phyloP scores from a whole-genome alignment of 2,888 invertebrate species.

The Sesia apiformis region DNA sequence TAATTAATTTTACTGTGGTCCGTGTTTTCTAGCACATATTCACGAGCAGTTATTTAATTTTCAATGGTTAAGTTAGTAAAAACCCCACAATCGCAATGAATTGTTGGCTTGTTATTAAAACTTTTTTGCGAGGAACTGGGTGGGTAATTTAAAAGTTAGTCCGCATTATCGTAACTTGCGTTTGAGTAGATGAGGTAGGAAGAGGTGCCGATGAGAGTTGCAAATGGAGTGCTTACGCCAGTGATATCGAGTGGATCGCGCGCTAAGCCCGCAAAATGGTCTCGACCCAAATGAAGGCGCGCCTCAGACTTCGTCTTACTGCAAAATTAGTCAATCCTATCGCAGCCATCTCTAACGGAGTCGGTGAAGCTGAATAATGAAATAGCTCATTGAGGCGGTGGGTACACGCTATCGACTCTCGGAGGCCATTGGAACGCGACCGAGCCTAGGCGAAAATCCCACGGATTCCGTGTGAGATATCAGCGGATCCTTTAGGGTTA shows the following conservation, averaged over 20 bases:
- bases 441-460: constrained; percentile 54
- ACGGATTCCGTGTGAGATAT: constrained; percentile 65
- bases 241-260: constrained; percentile 45
- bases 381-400: constrained; percentile 58
- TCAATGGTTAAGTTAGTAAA: no score
- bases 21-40: no score
- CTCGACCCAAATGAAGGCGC: constrained; percentile 54
- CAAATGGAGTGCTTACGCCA: constrained; percentile 60
- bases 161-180: no score
- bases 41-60: no score
- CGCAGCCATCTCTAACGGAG: constrained; percentile 49
- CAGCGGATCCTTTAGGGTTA: constrained; percentile 62
- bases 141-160: no score
- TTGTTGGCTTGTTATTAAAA: no score
- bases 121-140: no score
- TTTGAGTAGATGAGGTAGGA: constrained; percentile 33
- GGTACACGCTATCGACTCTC: constrained; percentile 48
- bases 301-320: constrained; percentile 38
- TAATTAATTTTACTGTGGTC: no score
- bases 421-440: constrained; percentile 36
- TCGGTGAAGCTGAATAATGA: constrained; percentile 63
- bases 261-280: constrained; percentile 54
- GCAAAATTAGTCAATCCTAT: constrained; percentile 68
- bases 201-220: constrained; percentile 32
- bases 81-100: no score